Conservation (phyloP, 92 coral and sea anemone species). For the Virgularia gustaviana region DNA sequence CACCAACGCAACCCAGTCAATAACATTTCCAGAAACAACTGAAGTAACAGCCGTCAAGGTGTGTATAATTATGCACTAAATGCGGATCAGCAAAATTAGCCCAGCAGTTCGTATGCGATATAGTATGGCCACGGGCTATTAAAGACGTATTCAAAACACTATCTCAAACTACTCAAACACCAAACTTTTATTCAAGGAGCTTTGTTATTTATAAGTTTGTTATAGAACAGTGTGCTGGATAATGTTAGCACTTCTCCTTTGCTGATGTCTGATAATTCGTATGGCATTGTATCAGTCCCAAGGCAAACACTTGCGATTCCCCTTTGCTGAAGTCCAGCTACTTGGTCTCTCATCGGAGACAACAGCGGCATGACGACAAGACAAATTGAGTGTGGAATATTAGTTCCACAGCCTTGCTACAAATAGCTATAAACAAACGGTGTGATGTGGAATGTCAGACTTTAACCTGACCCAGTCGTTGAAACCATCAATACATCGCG, state of each 20-base stretch:
- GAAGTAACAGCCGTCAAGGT: no score
- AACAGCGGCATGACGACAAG: conserved; percentile 26
- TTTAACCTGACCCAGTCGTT: conserved; percentile 25
- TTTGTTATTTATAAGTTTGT: no score
- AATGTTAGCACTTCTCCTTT: conserved; percentile 1
- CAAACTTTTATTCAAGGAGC: no score
- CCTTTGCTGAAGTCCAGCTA: conserved; percentile 2
- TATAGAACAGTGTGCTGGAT: no score
- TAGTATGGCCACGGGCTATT: no score
- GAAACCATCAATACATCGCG: conserved; percentile 22
- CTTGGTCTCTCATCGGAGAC: conserved; percentile 36
- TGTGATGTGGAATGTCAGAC: conserved; percentile 44
- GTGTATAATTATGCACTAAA: no score
- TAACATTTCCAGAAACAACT: no score
- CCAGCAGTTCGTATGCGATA: no score
- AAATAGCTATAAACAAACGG: conserved; percentile 29
- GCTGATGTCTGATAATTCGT: neutral
- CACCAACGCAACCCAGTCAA: no score
- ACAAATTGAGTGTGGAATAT: conserved; percentile 29
- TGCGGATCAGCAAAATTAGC: no score
- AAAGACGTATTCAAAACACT: no score
- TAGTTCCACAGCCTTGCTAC: conserved; percentile 19
- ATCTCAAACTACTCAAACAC: no score
- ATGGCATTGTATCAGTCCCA: conserved; percentile 9
- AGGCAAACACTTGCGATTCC: conserved; percentile 16